Percentiles rank a stretch among this genome's conserved stretches.
phyloP scores from a whole-genome alignment of 2,113 vertebrate genomes.

The Carettochelys insculpta region DNA sequence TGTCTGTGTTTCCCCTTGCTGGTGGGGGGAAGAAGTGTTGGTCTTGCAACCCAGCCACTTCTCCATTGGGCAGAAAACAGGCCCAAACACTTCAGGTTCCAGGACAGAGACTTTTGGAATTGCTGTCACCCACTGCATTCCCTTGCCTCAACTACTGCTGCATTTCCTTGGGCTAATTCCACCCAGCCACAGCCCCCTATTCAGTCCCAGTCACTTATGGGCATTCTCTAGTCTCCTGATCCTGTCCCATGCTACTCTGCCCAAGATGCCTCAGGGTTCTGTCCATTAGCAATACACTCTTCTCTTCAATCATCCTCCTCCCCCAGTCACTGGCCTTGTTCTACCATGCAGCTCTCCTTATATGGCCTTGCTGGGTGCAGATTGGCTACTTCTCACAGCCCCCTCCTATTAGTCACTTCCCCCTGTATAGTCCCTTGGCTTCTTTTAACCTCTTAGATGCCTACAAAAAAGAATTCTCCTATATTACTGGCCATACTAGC shows the following conservation, averaged over 20 bases:
- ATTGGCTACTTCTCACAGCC: background rate
- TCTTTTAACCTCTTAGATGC: background rate
- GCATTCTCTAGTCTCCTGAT: background rate
- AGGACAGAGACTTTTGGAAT: background rate
- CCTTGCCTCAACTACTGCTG: background rate
- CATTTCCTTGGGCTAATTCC: background rate
- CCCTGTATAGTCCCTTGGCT: background rate
- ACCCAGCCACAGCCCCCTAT: background rate
- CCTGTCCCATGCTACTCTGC: background rate
- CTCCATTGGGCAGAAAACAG: background rate
- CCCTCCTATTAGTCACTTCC: background rate
- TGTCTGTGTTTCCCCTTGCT: background rate
- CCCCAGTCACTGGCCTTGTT: background rate
- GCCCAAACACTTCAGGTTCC: background rate
- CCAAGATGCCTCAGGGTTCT: background rate
- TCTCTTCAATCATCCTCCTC: background rate
- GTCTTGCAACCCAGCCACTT: background rate
- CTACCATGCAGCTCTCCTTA: background rate
- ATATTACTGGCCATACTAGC: background rate
- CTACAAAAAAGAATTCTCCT: background rate
- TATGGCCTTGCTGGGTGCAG: background rate
- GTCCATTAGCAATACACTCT: background rate
- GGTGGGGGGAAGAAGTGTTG: too few species aligned
- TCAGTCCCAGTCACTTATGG: background rate
- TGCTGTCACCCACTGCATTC: background rate